Base-by-base conservation (phyloP, 2,113 vertebrate genomes). In the Odocoileus hemionus region DNA sequence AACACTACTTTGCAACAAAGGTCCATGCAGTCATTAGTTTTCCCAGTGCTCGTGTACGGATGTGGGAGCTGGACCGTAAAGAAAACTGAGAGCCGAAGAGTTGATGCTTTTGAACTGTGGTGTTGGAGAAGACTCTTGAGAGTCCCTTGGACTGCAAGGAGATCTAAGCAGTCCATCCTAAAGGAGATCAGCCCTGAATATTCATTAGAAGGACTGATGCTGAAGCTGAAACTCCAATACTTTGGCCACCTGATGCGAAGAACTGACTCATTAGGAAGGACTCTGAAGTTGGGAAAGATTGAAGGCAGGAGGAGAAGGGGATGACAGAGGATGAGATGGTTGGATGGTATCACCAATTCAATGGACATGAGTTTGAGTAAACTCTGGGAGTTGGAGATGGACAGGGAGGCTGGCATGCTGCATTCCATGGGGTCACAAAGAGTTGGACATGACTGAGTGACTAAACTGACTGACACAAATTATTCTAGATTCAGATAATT, bases 321-420 rank as follows among this genome's bases (percentile, higher is more conserved):
- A 36, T 0, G 0, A 70, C 64, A 70, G n/a, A 67, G 64, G 33
- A 10, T 67, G 16, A 67, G 64, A 36, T 70, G 9, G 9, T 36
- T 36, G 8, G 64, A 36, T 36, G n/a, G 64, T 17, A 67, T 21
- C 64, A 70, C 9, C 0, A 1, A n/a, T 17, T 36, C 9, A 21
- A 21, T 36, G 64, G 9, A 70, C 64, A 70, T 36, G 64, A 70
- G 9, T 70, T 36, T 70, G 17, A 36, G 17, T 21, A 21, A 70
- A 70, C n/a, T 36, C n/a, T 1, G 10, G 4, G 64, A 36, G 64
- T 11, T 36, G 64, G 64, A 0, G 0, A 70, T 10, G 64, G 4
- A 70, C n/a, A 36, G 9, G 15, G 64, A 21, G 9, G 17, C 17
- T 36, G 17, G n/a, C 16, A 3, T 21, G 64, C 17, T 70, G 19